Conservation (phyloP, 2,888 invertebrate species). For the Campaea margaritaria region DNA sequence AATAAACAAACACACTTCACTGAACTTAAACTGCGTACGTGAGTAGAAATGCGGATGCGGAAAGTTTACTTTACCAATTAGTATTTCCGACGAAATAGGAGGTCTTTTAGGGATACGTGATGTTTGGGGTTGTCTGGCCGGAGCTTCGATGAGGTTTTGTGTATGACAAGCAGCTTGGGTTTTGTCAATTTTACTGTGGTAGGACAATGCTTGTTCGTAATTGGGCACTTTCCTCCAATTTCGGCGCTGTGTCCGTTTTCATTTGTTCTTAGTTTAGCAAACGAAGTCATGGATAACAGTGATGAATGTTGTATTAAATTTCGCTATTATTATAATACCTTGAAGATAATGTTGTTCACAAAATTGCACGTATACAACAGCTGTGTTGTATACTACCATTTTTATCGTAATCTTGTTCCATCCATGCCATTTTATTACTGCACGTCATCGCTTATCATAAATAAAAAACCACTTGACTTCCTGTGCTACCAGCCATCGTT, state of each 20-base stretch:
- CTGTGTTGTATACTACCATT: too few relatives aligned
- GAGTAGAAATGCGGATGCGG: conserved; percentile 38
- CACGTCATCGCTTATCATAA: too few relatives aligned
- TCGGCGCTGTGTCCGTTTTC: neutral
- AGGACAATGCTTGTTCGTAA: conserved; percentile 6
- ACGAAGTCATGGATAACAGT: too few relatives aligned
- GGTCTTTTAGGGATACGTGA: conserved; percentile 41
- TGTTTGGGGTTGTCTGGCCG: conserved; percentile 25
- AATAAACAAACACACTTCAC: conserved; percentile 42
- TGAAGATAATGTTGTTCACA: too few relatives aligned
- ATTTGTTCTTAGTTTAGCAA: neutral
- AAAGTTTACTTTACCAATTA: conserved; percentile 52
- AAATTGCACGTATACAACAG: too few relatives aligned
- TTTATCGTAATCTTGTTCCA: too few relatives aligned
- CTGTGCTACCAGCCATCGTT: neutral
- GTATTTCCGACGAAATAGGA: conserved; percentile 37
- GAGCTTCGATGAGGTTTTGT: conserved; percentile 9
- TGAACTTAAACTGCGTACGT: conserved; percentile 45
- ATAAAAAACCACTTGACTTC: neutral
- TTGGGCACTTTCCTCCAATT: conserved; percentile 7
- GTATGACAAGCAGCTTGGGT: conserved; percentile 16
- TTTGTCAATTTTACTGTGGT: conserved; percentile 7
- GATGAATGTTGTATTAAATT: too few relatives aligned
- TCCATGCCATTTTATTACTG: too few relatives aligned
- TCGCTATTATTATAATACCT: too few relatives aligned